phyloP scores from a whole-genome alignment of 1,140 invertebrate species.

The Latrodectus geometricus region DNA sequence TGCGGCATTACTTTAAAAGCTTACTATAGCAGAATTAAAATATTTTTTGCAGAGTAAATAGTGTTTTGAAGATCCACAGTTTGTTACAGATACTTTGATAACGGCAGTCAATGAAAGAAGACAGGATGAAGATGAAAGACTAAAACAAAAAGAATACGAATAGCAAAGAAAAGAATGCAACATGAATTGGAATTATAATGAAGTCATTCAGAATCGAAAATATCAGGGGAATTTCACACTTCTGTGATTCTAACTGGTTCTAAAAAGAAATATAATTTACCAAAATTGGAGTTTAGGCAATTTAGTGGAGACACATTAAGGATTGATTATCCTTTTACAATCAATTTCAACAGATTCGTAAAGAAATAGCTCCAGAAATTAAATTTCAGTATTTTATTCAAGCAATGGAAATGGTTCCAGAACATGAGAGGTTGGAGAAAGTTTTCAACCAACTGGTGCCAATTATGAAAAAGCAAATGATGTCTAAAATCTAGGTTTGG shows the following conservation, averaged over 20 bases:
- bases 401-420: background rate
- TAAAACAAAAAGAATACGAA: conserved; percentile 9
- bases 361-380: background rate
- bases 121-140: background rate
- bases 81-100: conserved; percentile 12
- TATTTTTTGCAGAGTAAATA: conserved; percentile 1
- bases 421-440: background rate
- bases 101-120: background rate
- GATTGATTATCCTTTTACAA: conserved; percentile 2
- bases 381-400: conserved; percentile 29
- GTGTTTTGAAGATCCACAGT: conserved; percentile 7
- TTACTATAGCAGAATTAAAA: conserved; percentile 9
- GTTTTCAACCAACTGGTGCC: background rate
- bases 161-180: background rate
- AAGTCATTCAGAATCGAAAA: background rate
- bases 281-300: conserved; percentile 11
- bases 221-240: background rate
- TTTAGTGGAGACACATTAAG: conserved; percentile 11
- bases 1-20: background rate
- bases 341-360: conserved; percentile 3
- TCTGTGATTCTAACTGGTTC: background rate
- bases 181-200: conserved; percentile 4
- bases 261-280: conserved; percentile 3
- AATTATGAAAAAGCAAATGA: background rate
- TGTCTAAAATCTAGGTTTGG: conserved; percentile 4